Evolutionary conservation across 2,113 vertebrate species (phyloP).

Genomic region (Tragelaphus buxtoni): DNA sequence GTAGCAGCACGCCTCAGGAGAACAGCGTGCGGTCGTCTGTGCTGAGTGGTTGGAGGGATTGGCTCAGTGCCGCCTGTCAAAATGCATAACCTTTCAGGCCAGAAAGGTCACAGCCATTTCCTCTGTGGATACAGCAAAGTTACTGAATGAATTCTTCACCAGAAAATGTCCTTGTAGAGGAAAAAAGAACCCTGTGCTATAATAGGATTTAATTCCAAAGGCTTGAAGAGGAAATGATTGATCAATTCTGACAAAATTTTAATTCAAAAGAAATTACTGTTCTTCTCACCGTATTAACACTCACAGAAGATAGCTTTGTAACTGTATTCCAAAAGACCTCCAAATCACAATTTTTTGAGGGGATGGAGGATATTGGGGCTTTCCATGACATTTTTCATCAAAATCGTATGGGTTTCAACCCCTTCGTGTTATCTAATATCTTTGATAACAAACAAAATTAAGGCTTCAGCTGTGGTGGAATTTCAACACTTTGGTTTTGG

Average conservation of each 20-base stretch:
- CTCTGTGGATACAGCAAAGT: not conserved
- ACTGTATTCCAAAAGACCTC: not conserved
- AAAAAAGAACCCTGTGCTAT: not conserved
- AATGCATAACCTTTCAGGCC: constrained; percentile 17
- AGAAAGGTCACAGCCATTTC: constrained; percentile 45
- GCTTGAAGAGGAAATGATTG: not conserved
- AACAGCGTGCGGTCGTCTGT: constrained; percentile 4
- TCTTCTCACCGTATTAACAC: not conserved
- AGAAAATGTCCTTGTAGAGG: constrained; percentile 47
- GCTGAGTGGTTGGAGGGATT: not conserved
- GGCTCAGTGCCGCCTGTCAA: constrained; percentile 45
- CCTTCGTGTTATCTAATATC: not conserved
- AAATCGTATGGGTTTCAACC: not conserved
- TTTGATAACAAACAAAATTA: not conserved
- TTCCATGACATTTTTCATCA: not conserved
- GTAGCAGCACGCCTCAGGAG: constrained; percentile 8
- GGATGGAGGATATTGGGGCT: not conserved
- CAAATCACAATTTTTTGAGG: not conserved
- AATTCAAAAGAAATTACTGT: not conserved
- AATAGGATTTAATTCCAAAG: constrained; percentile 15
- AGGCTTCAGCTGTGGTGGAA: not conserved
- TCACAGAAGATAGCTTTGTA: not conserved
- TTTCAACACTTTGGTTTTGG: not conserved
- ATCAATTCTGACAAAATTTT: constrained; percentile 22
- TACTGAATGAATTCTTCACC: constrained; percentile 27